Evolutionary conservation across 2,113 vertebrate species (phyloP).

Genomic region (Ceuthmochares aereus): DNA sequence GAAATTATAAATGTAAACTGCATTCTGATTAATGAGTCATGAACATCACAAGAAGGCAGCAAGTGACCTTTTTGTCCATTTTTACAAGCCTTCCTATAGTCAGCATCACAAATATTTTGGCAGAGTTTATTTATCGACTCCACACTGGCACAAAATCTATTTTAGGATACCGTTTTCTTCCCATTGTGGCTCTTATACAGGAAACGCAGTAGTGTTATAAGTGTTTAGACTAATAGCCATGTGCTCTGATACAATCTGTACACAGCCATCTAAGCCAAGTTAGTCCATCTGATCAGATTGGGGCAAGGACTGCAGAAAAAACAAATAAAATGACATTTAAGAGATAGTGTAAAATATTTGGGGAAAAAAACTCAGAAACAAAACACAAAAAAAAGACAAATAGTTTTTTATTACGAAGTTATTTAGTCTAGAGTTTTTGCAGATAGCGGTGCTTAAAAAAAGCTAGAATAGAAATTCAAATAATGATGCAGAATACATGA

Average conservation of each 20-base stretch:
- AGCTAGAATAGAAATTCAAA: not conserved
- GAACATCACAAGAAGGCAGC: not conserved
- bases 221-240: not conserved
- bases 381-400: not conserved
- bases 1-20: conserved; percentile 24
- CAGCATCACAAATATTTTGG: conserved; percentile 19
- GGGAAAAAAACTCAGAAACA: not conserved
- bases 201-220: not conserved
- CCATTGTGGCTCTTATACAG: not conserved
- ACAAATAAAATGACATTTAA: not conserved
- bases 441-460: not conserved
- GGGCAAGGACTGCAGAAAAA: not conserved
- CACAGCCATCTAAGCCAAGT: not conserved
- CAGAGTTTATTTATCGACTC: conserved; percentile 7
- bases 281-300: not conserved
- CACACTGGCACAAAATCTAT: not conserved
- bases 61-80: not conserved
- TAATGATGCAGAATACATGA: not conserved
- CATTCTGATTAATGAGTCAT: conserved; percentile 30
- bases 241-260: not conserved
- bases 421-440: not conserved
- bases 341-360: not conserved
- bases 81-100: conserved; percentile 30
- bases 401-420: not conserved
- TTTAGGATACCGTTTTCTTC: not conserved